These are phyloP conservation scores for Polyodon spathula DNA, from an alignment of 2,113 vertebrate species.

Conservation along the genomic window DNA sequence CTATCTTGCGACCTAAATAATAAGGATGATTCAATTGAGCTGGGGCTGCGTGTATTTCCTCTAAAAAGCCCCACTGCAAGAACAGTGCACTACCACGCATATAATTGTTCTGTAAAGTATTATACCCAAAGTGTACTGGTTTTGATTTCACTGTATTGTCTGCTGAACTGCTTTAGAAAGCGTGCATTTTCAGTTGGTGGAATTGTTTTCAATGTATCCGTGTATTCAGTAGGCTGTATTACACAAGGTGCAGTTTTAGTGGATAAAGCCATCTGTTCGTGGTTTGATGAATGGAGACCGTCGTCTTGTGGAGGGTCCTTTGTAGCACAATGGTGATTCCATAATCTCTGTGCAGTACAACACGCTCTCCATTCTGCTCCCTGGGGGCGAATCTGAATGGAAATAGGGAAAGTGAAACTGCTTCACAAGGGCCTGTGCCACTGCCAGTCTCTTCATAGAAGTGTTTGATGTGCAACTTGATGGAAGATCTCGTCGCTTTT, in stretches of 20 bases:
- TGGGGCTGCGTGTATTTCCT: no score
- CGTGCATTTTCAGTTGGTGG: not conserved
- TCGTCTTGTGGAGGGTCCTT: conserved; percentile 13
- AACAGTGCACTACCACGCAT: no score
- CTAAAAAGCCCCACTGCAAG: no score
- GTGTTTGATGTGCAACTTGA: conserved; percentile 6
- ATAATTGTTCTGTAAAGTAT: no score
- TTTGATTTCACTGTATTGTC: not conserved
- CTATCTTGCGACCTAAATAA: no score
- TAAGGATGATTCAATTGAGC: no score
- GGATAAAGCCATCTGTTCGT: conserved; percentile 8
- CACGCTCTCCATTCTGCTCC: conserved; percentile 15
- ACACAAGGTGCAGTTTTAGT: not conserved
- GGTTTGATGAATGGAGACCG: conserved; percentile 15
- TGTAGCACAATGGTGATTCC: conserved; percentile 10
- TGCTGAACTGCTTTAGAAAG: not conserved
- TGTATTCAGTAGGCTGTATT: not conserved
- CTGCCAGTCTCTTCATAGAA: conserved; percentile 13
- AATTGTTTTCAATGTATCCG: not conserved
- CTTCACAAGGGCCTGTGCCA: not conserved
- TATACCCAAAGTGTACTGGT: no score
- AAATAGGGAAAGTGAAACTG: conserved; percentile 11
- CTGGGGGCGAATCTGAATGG: conserved; percentile 14
- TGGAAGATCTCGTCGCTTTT: no score
- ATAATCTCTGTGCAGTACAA: conserved; percentile 7